Evolutionary conservation across 92 coral and sea anemone genomes (phyloP).

Genomic region (Porites rus): DNA sequence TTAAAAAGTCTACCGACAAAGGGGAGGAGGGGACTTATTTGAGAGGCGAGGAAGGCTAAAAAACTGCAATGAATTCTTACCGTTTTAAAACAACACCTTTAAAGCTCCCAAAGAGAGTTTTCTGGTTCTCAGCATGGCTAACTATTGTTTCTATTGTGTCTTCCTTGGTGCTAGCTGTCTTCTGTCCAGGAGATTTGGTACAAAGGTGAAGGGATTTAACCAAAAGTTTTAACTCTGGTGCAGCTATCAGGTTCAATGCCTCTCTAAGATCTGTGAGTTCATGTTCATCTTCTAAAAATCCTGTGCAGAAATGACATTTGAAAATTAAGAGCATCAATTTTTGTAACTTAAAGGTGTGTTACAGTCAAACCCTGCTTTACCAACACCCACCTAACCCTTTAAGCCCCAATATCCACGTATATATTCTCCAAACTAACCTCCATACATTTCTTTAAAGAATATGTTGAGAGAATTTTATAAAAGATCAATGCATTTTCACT

Average conservation of each 20-base stretch:
- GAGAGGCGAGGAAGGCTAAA: no score
- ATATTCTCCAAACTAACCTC: no score
- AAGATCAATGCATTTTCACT: no score
- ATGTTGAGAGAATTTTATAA: no score
- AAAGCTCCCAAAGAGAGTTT: slow-evolving; percentile 85
- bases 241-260: slow-evolving; percentile 78
- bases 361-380: no score
- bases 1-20: no score
- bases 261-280: slow-evolving; percentile 72
- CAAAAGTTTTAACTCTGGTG: slow-evolving; percentile 79
- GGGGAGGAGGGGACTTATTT: no score
- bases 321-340: neutral
- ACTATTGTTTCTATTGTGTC: slow-evolving; percentile 65
- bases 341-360: neutral
- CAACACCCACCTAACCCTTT: no score
- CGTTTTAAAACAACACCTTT: slow-evolving; percentile 76
- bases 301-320: slow-evolving; percentile 24
- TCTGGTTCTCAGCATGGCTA: slow-evolving; percentile 75
- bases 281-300: slow-evolving; percentile 77
- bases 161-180: slow-evolving; percentile 72
- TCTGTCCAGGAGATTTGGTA: slow-evolving; percentile 44
- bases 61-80: slow-evolving; percentile 28
- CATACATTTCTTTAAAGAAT: no score
- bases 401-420: no score
- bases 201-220: slow-evolving; percentile 80